Conservation (phyloP, 2,888 invertebrate species). For the Phoronis australis region DNA sequence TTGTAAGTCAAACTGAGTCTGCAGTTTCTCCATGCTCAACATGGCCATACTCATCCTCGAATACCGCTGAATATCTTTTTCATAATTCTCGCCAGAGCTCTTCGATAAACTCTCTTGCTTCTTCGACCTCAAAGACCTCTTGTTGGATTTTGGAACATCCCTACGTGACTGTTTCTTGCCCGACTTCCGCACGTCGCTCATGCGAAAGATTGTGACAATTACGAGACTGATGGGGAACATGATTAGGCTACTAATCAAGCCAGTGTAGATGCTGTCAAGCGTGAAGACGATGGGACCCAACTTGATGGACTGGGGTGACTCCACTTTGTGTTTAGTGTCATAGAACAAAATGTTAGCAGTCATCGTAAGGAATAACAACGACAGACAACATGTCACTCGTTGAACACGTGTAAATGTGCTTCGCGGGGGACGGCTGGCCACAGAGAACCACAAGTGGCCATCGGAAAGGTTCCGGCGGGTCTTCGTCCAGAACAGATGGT, state of each 20-base stretch:
- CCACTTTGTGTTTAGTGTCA: not conserved
- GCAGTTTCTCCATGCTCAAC: constrained; percentile 5
- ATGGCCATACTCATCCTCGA: too few species aligned
- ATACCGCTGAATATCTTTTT: too few species aligned
- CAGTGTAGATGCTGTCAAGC: constrained; percentile 26
- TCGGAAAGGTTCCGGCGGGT: constrained; percentile 19
- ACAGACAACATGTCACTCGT: constrained; percentile 44
- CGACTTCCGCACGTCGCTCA: too few species aligned
- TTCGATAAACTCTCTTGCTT: too few species aligned
- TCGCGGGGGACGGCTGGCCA: constrained; percentile 19
- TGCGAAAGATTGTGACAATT: constrained; percentile 16
- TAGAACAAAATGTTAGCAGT: constrained; percentile 47
- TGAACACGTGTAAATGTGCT: constrained; percentile 37
- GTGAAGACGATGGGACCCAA: constrained; percentile 46
- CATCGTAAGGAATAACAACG: constrained; percentile 49
- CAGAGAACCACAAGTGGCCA: constrained; percentile 26
- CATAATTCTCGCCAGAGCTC: not conserved
- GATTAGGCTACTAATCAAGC: constrained; percentile 15
- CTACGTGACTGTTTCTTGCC: too few species aligned
- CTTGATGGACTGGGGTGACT: constrained; percentile 16
- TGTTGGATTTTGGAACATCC: too few species aligned
- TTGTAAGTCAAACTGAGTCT: constrained; percentile 10
- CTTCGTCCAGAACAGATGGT: constrained; percentile 23
- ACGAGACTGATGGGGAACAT: constrained; percentile 19
- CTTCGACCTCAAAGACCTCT: too few species aligned